Base-by-base conservation (phyloP, 1,140 invertebrate genomes). In the Diachasma alloeum region DNA sequence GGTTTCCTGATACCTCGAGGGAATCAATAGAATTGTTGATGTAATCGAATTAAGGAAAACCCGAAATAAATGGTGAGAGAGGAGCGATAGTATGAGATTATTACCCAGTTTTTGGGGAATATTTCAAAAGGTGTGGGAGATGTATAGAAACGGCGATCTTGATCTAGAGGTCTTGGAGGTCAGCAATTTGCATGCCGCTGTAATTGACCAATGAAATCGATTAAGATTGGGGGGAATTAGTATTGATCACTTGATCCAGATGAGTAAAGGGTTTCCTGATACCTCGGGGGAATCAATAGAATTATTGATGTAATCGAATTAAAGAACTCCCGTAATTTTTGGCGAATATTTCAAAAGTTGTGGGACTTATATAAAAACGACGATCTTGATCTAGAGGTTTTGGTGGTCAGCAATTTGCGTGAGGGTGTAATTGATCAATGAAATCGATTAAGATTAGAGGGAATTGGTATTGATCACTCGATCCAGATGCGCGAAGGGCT, bases 121-220 rank as follows among this genome's bases (percentile, higher is more conserved):
- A 31, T 31, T 31, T 31, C 2, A 6, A 31, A 31, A 31, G 2
- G 2, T 31, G 6, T 31, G 31, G 31, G 6, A 31, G 31, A 6
- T 31, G 6, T 31, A 31, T 36, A 83, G 82, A 13, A 89, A 86
- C 76, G 84, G 81, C 17, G 88, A 88, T 79, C 81, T 87, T 72
- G 87, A 89, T 81, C 81, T 89, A 75, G 87, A 90, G 26, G 78
- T 88, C 44, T 82, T 89, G 69, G 87, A 90, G 75, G 84, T 84
- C 80, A 88, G 88, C 88, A 79, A 83, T 84, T 81, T 17, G n/a
- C 31, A 59, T 13, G 10, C 2, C 44, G 3, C 44, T 48, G 11
- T 48, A 48, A 48, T 48, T 13, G n/a, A 17, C 3, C 6, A 31
- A 6, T 31, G 6, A 31, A n/a, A n/a, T n/a, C 31, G 31, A 31